These are phyloP conservation scores for Xenopus laevis DNA, from an alignment of 2,113 vertebrate species.

Conservation along the genomic window DNA sequence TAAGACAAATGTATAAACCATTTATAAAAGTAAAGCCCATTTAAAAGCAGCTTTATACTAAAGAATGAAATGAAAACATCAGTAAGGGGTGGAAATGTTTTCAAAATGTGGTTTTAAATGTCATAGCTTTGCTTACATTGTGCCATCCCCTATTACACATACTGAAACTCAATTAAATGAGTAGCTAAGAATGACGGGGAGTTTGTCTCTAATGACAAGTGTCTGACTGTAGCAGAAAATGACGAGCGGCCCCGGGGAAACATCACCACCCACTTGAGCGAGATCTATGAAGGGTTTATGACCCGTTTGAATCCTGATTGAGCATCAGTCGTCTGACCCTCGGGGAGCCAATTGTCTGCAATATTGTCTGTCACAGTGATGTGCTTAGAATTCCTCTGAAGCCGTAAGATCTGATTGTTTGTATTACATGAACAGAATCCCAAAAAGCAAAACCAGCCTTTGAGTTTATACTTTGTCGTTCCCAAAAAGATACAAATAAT, in stretches of 20 bases:
- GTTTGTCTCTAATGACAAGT: conserved; percentile 72
- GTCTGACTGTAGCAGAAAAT: conserved; percentile 62
- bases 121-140: no score
- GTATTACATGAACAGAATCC: conserved; percentile 56
- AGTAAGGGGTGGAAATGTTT: no score
- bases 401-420: conserved; percentile 53
- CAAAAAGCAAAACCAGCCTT: conserved; percentile 50
- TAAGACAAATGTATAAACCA: no score
- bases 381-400: conserved; percentile 65
- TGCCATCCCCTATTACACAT: not conserved
- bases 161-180: conserved; percentile 60
- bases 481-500: no score
- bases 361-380: conserved; percentile 69
- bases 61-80: no score
- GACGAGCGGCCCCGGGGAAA: conserved; percentile 70
- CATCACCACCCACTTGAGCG: conserved; percentile 69
- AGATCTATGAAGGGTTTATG: conserved; percentile 73
- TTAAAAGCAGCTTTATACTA: no score
- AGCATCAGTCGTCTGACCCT: conserved; percentile 70
- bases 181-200: conserved; percentile 59
- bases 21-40: no score
- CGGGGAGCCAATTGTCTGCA: conserved; percentile 71
- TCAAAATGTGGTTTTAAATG: no score
- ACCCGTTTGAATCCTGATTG: conserved; percentile 73
- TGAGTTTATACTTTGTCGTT: conserved; percentile 2